Conservation (phyloP, 1,140 invertebrate genomes). For the Leptinotarsa texana region DNA sequence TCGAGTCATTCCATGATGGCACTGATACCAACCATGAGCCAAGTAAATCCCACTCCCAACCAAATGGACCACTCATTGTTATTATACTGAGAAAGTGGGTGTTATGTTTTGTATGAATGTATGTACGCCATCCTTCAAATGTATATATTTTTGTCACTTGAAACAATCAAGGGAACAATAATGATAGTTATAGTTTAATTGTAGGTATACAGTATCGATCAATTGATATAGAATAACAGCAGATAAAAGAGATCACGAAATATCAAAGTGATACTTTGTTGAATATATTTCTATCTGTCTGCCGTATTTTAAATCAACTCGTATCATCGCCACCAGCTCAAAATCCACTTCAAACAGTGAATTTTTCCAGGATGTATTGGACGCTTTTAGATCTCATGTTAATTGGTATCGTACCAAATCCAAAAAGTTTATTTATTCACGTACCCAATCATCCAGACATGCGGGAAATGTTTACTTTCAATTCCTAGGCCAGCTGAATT, state of each 20-base stretch:
- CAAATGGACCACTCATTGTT: constrained; percentile 47
- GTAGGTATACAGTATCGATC: constrained; percentile 4
- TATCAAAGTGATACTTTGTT: too few species aligned
- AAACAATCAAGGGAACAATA: constrained; percentile 40
- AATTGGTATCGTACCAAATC: too few species aligned
- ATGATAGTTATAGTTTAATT: constrained; percentile 24
- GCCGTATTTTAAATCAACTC: too few species aligned
- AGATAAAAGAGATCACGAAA: not conserved
- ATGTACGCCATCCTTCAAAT: constrained; percentile 31
- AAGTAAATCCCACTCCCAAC: constrained; percentile 41
- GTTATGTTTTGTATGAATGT: constrained; percentile 26
- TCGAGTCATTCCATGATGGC: constrained; percentile 44
- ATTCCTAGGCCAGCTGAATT: too few species aligned
- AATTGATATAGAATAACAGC: not conserved
- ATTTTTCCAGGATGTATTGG: too few species aligned
- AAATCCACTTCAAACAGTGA: too few species aligned
- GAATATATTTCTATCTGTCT: too few species aligned
- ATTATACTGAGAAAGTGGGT: constrained; percentile 47
- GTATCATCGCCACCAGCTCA: too few species aligned
- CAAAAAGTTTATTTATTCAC: too few species aligned
- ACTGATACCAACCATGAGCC: constrained; percentile 40
- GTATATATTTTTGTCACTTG: constrained; percentile 33
- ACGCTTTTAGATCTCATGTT: too few species aligned
- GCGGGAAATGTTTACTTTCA: too few species aligned
- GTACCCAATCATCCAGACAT: too few species aligned